phyloP scores from a whole-genome alignment of 2,888 invertebrate species.

The Xanthia icteritia region DNA sequence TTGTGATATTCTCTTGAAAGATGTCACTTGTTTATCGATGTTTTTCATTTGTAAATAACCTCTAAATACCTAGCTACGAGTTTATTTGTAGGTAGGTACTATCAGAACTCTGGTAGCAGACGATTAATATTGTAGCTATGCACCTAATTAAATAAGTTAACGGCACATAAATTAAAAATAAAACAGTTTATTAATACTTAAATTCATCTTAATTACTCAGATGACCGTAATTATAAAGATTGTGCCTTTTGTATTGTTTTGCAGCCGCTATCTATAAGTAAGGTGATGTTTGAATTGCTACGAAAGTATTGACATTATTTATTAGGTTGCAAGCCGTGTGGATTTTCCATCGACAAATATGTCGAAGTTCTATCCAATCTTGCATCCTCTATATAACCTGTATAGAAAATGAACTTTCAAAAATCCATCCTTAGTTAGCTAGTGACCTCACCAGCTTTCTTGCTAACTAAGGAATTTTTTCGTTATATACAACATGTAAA shows the following conservation, averaged over 20 bases:
- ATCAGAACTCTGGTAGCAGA: neutral
- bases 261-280: neutral
- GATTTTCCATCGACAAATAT: neutral
- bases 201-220: slow-evolving; percentile 16
- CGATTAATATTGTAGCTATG: slow-evolving; percentile 16
- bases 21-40: slow-evolving; percentile 28
- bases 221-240: slow-evolving; percentile 12
- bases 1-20: slow-evolving; percentile 22
- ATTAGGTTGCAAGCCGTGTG: too few species aligned
- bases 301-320: neutral
- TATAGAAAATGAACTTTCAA: neutral
- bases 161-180: slow-evolving; percentile 19
- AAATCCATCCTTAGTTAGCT: neutral
- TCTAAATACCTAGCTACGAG: slow-evolving; percentile 7
- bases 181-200: slow-evolving; percentile 32
- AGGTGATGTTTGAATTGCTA: neutral
- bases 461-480: too few species aligned
- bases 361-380: neutral
- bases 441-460: neutral
- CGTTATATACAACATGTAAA: too few species aligned
- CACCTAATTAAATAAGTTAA: slow-evolving; percentile 34
- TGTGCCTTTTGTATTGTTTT: neutral
- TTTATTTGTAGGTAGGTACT: slow-evolving; percentile 16
- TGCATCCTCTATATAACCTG: neutral
- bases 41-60: slow-evolving; percentile 27